A percentile compares a stretch with the other conserved stretches of the same genome.
Conservation (phyloP, 2,797 vertebrate genomes). For the Sphaeramia orbicularis region DNA sequence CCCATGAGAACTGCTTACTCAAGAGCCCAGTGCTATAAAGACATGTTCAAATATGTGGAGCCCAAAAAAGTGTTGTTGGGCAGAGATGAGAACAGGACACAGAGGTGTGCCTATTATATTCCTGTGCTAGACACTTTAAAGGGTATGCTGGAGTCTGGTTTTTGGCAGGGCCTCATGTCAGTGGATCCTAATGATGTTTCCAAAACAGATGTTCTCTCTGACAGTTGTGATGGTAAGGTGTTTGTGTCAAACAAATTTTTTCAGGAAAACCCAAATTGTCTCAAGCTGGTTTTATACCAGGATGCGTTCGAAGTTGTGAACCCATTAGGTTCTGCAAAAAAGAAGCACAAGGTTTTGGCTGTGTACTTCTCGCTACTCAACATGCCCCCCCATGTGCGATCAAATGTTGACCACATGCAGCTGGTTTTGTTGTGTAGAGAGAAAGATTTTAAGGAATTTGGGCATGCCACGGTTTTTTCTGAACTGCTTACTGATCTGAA, state of each 20-base stretch:
- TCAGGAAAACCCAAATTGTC: no score
- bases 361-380: constrained; percentile 27
- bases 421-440: neutral
- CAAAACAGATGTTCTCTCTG: no score
- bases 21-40: constrained; percentile 43
- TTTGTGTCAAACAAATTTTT: no score
- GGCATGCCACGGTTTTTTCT: constrained; percentile 7
- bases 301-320: constrained; percentile 17
- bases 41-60: constrained; percentile 36
- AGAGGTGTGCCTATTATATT: constrained; percentile 36
- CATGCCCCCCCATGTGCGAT: constrained; percentile 4
- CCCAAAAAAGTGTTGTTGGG: constrained; percentile 23
- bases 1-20: constrained; percentile 37
- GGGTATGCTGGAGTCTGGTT: neutral
- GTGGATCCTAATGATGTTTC: no score
- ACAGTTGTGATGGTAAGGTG: no score
- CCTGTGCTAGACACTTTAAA: constrained; percentile 22
- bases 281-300: constrained; percentile 29
- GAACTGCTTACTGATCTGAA: constrained; percentile 4
- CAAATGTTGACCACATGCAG: constrained; percentile 21
- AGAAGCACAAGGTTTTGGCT: constrained; percentile 21
- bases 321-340: no score
- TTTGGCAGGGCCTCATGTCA: no score
- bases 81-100: constrained; percentile 39
- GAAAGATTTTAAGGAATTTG: no score